phyloP scores from a whole-genome alignment of 2,888 invertebrate genomes.

The Erebia ligea region DNA sequence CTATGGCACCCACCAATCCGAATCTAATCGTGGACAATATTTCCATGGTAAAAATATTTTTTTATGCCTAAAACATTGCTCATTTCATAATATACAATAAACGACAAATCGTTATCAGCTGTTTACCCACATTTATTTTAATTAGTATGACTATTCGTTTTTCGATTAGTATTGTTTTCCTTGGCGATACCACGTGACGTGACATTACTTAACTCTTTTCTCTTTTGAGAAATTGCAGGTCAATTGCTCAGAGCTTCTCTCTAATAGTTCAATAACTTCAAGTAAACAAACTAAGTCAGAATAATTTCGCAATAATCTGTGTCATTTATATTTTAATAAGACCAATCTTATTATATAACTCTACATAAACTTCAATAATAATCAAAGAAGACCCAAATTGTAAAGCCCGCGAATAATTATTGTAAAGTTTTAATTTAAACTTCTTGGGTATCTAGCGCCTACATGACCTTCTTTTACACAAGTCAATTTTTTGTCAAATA shows the following conservation, averaged over 20 bases:
- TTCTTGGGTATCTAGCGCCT: too few species aligned
- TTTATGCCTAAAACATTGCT: neutral
- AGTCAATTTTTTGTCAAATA: neutral
- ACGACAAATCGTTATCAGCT: too few species aligned
- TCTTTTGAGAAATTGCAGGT: too few species aligned
- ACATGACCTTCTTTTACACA: neutral
- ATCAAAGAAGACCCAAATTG: slow-evolving; percentile 3
- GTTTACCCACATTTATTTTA: too few species aligned
- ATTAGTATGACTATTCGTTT: too few species aligned
- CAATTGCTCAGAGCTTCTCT: neutral
- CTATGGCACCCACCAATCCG: neutral
- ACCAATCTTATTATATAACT: neutral
- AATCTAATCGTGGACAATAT: neutral
- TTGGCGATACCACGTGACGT: slow-evolving; percentile 19
- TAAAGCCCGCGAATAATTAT: neutral
- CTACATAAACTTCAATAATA: neutral
- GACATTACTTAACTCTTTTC: slow-evolving; percentile 21
- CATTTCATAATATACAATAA: too few species aligned
- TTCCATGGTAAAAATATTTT: neutral
- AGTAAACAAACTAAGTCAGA: slow-evolving; percentile 26
- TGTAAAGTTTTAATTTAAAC: too few species aligned
- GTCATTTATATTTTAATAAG: slow-evolving; percentile 8
- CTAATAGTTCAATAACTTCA: slow-evolving; percentile 24
- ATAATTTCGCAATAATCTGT: slow-evolving; percentile 16
- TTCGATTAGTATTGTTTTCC: too few species aligned